phyloP scores from a whole-genome alignment of 1,140 invertebrate species.

The Sitodiplosis mosellana region DNA sequence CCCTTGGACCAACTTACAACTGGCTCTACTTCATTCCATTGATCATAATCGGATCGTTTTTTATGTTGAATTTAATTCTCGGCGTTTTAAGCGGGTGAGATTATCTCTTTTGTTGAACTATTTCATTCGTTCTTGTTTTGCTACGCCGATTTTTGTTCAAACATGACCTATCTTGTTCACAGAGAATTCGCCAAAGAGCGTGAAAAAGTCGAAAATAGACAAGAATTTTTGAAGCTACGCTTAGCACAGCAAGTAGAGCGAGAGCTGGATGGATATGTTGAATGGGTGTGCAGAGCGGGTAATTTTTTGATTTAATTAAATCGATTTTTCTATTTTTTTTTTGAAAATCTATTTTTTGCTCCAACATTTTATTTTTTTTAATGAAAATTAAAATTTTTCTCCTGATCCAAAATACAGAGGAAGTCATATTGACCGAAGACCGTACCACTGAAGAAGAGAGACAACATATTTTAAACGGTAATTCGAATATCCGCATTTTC shows the following conservation, averaged over 20 bases:
- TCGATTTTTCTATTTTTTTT: too few relatives aligned
- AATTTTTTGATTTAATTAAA: too few relatives aligned
- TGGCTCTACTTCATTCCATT: conserved; percentile 99
- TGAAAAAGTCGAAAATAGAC: conserved; percentile 99
- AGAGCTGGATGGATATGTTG: conserved; percentile 98
- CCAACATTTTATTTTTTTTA: not conserved
- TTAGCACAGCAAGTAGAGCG: conserved; percentile 96
- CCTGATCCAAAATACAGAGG: too few relatives aligned
- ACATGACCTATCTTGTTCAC: too few relatives aligned
- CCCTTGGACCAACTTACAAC: conserved; percentile 92
- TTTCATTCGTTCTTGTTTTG: not conserved
- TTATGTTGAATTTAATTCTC: conserved; percentile 99
- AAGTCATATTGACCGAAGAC: conserved; percentile 98
- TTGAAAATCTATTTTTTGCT: not conserved
- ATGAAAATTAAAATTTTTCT: conserved; percentile 21
- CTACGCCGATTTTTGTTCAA: not conserved
- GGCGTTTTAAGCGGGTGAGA: conserved; percentile 99
- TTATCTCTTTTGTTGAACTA: too few relatives aligned
- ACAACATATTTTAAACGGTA: conserved; percentile 97
- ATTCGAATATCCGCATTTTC: too few relatives aligned
- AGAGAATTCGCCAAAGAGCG: conserved; percentile 99
- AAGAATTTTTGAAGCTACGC: conserved; percentile 98
- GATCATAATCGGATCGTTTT: conserved; percentile 99
- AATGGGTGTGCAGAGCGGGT: conserved; percentile 99
- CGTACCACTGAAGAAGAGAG: conserved; percentile 98